Evolutionary conservation across 1,140 invertebrate species (phyloP).

Genomic region (Drosophila mayri): DNA sequence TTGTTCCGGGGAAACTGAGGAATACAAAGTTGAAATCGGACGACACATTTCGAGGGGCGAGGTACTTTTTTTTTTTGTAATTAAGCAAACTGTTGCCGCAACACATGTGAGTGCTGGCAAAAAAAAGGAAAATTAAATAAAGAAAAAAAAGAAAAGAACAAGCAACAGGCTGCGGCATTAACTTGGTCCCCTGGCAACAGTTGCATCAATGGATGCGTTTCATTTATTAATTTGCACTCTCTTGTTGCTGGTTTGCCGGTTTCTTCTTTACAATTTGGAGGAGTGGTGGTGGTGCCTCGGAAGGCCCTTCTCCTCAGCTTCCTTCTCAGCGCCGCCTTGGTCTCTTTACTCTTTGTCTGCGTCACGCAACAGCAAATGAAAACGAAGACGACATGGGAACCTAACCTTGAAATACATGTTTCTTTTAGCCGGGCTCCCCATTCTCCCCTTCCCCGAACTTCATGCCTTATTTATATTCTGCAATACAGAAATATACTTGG

Average conservation of each 20-base stretch:
- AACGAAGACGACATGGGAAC: conserved; percentile 72
- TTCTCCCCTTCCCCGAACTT: not conserved
- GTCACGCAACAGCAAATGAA: conserved; percentile 70
- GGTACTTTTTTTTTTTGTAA: conserved; percentile 41
- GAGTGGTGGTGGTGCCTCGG: conserved; percentile 19
- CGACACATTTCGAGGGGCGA: conserved; percentile 42
- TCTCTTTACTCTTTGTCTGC: conserved; percentile 41
- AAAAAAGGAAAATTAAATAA: conserved; percentile 5
- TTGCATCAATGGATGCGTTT: conserved; percentile 79
- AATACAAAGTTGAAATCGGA: conserved; percentile 49
- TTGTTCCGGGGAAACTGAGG: conserved; percentile 24
- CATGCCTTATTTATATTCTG: conserved; percentile 26
- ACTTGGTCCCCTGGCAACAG: conserved; percentile 28
- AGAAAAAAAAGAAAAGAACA: conserved; percentile 2
- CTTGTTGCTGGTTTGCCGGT: conserved; percentile 37
- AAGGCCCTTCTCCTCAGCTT: conserved; percentile 26
- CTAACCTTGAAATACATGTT: conserved; percentile 72
- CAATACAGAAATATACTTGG: conserved; percentile 16
- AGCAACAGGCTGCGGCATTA: conserved; percentile 30
- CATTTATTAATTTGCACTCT: conserved; percentile 75
- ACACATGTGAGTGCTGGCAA: conserved; percentile 62
- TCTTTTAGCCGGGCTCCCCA: conserved; percentile 16
- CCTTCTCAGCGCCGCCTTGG: conserved; percentile 10
- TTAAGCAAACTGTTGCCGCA: conserved; percentile 71
- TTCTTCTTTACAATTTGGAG: conserved; percentile 16